Evolutionary conservation across 1,140 invertebrate genomes (phyloP).

Genomic region (Parasteatoda tepidariorum): DNA sequence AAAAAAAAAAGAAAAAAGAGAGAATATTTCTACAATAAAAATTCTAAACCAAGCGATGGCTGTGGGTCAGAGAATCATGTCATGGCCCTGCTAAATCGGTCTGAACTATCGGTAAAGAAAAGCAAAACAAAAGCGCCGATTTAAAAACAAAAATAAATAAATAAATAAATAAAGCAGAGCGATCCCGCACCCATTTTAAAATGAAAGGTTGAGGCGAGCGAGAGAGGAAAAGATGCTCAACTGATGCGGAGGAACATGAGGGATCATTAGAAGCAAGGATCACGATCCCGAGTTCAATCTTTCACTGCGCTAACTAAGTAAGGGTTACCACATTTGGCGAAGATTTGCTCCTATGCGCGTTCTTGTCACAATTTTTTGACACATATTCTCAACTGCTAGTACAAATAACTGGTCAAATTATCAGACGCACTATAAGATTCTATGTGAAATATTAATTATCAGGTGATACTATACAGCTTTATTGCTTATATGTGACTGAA

Average conservation of each 20-base stretch:
- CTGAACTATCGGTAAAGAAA: conserved; percentile 31
- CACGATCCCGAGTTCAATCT: conserved; percentile 59
- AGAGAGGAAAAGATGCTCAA: conserved; percentile 36
- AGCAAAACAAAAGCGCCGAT: not conserved
- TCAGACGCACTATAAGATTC: too few relatives aligned
- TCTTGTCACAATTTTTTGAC: not conserved
- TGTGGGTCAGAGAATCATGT: conserved; percentile 48
- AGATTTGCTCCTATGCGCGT: not conserved
- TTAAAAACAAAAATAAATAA: conserved; percentile 50
- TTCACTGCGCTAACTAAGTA: conserved; percentile 23
- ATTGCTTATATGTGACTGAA: too few relatives aligned
- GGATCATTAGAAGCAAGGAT: conserved; percentile 60
- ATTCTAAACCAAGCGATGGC: not conserved
- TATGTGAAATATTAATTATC: too few relatives aligned
- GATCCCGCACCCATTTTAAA: conserved; percentile 57
- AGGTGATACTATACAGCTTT: too few relatives aligned
- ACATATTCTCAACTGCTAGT: not conserved
- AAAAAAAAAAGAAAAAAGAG: not conserved
- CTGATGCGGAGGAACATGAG: conserved; percentile 56
- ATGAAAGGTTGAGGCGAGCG: conserved; percentile 58
- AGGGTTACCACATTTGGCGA: conserved; percentile 30
- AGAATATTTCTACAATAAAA: not conserved
- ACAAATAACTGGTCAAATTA: too few relatives aligned
- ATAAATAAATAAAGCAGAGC: conserved; percentile 53
- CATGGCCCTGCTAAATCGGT: conserved; percentile 55